phyloP scores from a whole-genome alignment of 2,888 invertebrate species.

The Pseudoips prasinana region DNA sequence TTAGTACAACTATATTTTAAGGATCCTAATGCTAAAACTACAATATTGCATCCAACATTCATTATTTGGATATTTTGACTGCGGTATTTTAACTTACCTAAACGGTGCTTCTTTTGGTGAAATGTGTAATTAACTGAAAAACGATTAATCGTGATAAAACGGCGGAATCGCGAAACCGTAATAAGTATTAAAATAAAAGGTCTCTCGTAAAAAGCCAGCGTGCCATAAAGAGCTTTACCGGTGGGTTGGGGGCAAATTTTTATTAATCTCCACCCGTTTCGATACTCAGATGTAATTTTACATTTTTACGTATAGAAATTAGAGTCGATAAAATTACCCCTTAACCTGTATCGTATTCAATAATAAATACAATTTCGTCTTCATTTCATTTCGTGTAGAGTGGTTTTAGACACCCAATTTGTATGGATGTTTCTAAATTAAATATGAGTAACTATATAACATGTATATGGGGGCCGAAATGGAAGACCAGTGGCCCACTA shows the following conservation, averaged over 20 bases:
- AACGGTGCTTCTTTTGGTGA: constrained; percentile 40
- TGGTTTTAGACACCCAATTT: no score
- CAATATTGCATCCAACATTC: no score
- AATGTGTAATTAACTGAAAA: constrained; percentile 64
- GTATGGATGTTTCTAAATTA: no score
- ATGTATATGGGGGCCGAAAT: no score
- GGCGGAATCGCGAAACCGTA: constrained; percentile 65
- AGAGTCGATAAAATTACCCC: constrained; percentile 49
- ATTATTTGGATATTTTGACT: no score
- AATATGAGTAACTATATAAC: no score
- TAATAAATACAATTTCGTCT: constrained; percentile 3
- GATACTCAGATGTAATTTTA: constrained; percentile 54
- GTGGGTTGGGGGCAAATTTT: constrained; percentile 64
- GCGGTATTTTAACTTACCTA: neutral
- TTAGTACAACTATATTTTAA: no score
- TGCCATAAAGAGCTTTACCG: constrained; percentile 70
- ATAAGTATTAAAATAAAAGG: constrained; percentile 74
- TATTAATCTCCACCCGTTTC: constrained; percentile 69
- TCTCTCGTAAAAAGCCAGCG: constrained; percentile 69
- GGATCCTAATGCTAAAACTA: no score
- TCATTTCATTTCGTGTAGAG: constrained; percentile 1
- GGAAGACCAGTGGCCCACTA: no score
- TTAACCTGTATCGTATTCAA: constrained; percentile 18
- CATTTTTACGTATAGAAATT: constrained; percentile 64
- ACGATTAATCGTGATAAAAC: constrained; percentile 68